These are phyloP conservation scores for Blera fallax DNA, from an alignment of 2,888 invertebrate species.

Conservation along the genomic window DNA sequence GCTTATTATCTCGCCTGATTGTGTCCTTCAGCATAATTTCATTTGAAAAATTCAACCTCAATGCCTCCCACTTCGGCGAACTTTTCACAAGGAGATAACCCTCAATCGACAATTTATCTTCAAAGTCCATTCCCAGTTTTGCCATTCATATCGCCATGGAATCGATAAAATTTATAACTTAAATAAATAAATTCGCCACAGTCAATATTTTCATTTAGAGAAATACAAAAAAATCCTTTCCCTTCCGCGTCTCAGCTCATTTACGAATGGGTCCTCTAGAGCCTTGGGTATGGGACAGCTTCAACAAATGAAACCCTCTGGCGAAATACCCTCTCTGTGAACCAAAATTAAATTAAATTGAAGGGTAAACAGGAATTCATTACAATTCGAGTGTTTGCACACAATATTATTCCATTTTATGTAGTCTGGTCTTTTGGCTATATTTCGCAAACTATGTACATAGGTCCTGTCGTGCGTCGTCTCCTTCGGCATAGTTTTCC, in stretches of 20 bases:
- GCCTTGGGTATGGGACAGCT: not conserved
- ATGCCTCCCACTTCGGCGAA: not conserved
- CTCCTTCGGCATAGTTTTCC: not conserved
- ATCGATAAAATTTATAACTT: slow-evolving; percentile 1
- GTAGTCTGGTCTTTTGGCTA: not conserved
- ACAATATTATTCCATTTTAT: slow-evolving; percentile 6
- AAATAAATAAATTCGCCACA: slow-evolving; percentile 23
- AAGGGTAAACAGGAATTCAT: slow-evolving; percentile 33
- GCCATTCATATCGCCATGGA: not conserved
- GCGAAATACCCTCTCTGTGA: not conserved
- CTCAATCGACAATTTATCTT: not conserved
- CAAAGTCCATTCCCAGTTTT: not conserved
- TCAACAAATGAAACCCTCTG: not conserved
- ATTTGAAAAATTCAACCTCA: not conserved
- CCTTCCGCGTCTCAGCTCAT: not conserved
- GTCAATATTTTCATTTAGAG: slow-evolving; percentile 11
- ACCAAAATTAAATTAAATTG: slow-evolving; percentile 33
- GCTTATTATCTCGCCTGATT: not conserved
- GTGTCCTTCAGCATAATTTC: not conserved
- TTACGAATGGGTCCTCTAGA: not conserved
- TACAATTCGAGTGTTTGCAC: slow-evolving; percentile 21
- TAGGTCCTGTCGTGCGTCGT: not conserved
- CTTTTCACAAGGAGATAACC: not conserved
- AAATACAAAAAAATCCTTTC: not conserved
- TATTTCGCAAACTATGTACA: not conserved